Evolutionary conservation across 1,140 invertebrate species (phyloP).

Genomic region (Odontomachus brunneus): DNA sequence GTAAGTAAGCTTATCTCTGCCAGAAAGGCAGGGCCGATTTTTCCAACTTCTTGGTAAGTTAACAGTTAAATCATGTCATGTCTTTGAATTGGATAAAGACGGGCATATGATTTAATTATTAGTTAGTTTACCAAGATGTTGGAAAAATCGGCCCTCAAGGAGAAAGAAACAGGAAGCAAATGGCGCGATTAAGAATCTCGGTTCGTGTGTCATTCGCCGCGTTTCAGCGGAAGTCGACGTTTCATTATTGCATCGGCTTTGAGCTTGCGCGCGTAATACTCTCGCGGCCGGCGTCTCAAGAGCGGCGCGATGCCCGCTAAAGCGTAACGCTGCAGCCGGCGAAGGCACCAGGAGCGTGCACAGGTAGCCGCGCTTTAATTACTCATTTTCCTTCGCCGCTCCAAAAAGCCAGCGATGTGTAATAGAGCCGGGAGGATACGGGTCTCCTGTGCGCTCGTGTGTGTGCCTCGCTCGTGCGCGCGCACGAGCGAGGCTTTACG

Average conservation of each 20-base stretch:
- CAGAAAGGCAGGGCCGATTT: too few relatives aligned
- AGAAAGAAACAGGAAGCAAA: too few relatives aligned
- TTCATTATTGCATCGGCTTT: not conserved
- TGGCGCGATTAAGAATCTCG: too few relatives aligned
- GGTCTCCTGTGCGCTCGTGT: slow-evolving; percentile 1
- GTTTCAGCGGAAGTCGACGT: not conserved
- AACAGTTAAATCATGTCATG: too few relatives aligned
- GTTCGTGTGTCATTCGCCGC: too few relatives aligned
- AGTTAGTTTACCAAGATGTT: too few relatives aligned
- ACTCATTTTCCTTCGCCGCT: slow-evolving; percentile 73
- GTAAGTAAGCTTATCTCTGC: too few relatives aligned
- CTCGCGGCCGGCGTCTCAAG: slow-evolving; percentile 13
- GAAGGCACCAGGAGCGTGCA: slow-evolving; percentile 23
- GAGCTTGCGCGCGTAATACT: slow-evolving; percentile 1
- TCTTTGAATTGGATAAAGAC: too few relatives aligned
- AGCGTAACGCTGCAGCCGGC: slow-evolving; percentile 60
- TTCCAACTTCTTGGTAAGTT: too few relatives aligned
- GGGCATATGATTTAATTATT: too few relatives aligned
- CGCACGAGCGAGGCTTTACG: slow-evolving; percentile 51
- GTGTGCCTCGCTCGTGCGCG: slow-evolving; percentile 43
- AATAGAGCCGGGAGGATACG: slow-evolving; percentile 47
- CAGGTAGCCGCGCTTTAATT: slow-evolving; percentile 69
- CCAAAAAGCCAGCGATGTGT: slow-evolving; percentile 80
- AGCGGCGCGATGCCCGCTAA: slow-evolving; percentile 39
- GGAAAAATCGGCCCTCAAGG: too few relatives aligned